A percentile compares a stretch with the other conserved stretches of the same genome.
Conservation (phyloP, 2,113 vertebrate genomes). For the Callipepla squamata region DNA sequence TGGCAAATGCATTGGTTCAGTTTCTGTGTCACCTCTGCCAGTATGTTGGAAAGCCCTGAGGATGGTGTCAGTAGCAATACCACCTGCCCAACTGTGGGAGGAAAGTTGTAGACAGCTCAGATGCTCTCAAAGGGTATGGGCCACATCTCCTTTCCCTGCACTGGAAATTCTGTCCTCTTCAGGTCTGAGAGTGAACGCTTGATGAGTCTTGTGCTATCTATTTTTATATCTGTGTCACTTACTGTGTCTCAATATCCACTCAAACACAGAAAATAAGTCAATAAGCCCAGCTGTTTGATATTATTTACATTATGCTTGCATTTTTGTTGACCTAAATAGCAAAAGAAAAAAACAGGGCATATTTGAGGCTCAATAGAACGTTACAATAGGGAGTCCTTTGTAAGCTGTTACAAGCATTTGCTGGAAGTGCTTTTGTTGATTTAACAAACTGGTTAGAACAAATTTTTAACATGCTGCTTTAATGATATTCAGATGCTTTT, state of each 20-base stretch:
- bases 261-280: constrained; percentile 43
- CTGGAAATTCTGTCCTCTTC: background rate
- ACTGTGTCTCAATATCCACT: background rate
- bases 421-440: constrained; percentile 79
- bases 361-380: constrained; percentile 82
- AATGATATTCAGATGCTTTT: constrained; percentile 82
- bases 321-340: constrained; percentile 76
- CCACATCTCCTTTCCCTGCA: background rate
- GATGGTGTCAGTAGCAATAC: background rate
- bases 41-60: rapidly evolving
- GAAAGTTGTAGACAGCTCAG: background rate
- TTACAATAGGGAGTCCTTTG: constrained; percentile 78
- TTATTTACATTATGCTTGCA: constrained; percentile 76
- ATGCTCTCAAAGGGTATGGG: background rate
- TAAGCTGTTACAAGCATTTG: constrained; percentile 78
- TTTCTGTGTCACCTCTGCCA: background rate
- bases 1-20: background rate
- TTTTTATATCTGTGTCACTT: constrained; percentile 27
- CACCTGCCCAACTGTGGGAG: background rate
- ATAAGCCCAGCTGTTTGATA: constrained; percentile 65
- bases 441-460: constrained; percentile 82
- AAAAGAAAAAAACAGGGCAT: constrained; percentile 79
- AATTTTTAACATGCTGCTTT: constrained; percentile 82
- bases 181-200: background rate
- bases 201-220: background rate